A percentile compares a stretch with the other conserved stretches of the same genome.
phyloP scores from a whole-genome alignment of 2,888 invertebrate species.

The Anagyrus pseudococci region DNA sequence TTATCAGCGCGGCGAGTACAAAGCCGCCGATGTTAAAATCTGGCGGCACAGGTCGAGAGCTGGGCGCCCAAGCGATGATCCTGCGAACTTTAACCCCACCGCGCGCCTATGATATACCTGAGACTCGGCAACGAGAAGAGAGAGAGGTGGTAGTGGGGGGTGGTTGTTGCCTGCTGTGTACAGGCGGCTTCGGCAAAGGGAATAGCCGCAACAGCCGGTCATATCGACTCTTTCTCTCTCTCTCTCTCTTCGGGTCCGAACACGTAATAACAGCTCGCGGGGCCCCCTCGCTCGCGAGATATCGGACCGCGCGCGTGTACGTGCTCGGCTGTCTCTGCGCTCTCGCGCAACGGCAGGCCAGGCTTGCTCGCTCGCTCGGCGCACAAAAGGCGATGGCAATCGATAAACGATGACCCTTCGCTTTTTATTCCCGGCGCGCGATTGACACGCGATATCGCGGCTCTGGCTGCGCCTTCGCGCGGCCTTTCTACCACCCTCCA shows the following conservation, averaged over 20 bases:
- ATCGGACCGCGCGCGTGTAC: not conserved
- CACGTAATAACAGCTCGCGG: conserved; percentile 26
- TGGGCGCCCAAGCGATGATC: conserved; percentile 16
- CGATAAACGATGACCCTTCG: conserved; percentile 41
- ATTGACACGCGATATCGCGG: conserved; percentile 40
- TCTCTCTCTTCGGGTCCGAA: conserved; percentile 7
- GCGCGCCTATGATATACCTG: not conserved
- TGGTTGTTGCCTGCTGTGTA: too few relatives aligned
- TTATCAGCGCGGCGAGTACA: not conserved
- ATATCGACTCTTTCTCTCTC: not conserved
- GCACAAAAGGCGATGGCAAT: conserved; percentile 38
- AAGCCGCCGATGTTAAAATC: not conserved
- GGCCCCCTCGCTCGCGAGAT: not conserved
- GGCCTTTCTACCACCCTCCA: not conserved
- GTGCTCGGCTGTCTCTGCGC: not conserved
- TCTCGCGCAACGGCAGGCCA: too few relatives aligned
- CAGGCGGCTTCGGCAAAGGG: too few relatives aligned
- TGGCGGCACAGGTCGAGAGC: not conserved
- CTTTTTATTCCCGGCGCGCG: conserved; percentile 33
- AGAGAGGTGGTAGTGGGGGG: too few relatives aligned
- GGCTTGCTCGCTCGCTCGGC: too few relatives aligned
- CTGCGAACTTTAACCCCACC: conserved; percentile 32
- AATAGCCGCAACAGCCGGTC: too few relatives aligned
- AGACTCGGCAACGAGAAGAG: too few relatives aligned
- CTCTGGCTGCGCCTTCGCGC: not conserved